These are phyloP conservation scores for Proterorhinus semilunaris DNA, from an alignment of 2,113 vertebrate species.

Conservation along the genomic window DNA sequence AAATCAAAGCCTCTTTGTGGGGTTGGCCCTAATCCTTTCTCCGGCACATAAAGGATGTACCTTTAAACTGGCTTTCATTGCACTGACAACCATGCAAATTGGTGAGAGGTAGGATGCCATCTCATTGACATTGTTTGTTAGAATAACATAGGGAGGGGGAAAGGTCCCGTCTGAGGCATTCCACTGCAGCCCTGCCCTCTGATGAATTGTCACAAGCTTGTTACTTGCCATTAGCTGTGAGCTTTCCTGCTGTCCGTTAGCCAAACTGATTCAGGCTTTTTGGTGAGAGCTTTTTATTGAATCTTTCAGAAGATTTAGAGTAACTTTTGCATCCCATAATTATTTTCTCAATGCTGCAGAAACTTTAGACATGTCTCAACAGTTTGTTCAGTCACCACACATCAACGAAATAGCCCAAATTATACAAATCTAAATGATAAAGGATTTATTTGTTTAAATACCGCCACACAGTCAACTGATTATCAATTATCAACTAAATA, in stretches of 20 bases:
- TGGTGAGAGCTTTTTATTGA: constrained; percentile 69
- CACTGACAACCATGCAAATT: constrained; percentile 82
- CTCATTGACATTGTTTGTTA: constrained; percentile 80
- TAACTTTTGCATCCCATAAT: constrained; percentile 54
- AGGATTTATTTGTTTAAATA: too few species aligned
- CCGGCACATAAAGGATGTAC: constrained; percentile 82
- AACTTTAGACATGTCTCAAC: not conserved
- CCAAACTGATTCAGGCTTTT: constrained; percentile 76
- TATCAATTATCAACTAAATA: too few species aligned
- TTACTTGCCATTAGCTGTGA: constrained; percentile 78
- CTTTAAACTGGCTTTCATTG: constrained; percentile 82
- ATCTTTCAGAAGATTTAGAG: constrained; percentile 50
- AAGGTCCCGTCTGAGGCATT: constrained; percentile 74
- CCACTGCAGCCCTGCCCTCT: constrained; percentile 67
- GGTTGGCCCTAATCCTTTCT: constrained; percentile 79
- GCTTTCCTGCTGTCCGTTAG: constrained; percentile 71
- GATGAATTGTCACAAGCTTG: constrained; percentile 80
- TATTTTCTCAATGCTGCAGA: not conserved
- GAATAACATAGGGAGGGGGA: constrained; percentile 76
- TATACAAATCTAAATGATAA: too few species aligned
- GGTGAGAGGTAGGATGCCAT: constrained; percentile 81
- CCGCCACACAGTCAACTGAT: too few species aligned
- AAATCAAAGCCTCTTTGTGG: constrained; percentile 83
- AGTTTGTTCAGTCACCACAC: not conserved
- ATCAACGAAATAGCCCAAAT: too few species aligned